phyloP scores from a whole-genome alignment of 2,797 vertebrate genomes.

The Trichosurus vulpecula region DNA sequence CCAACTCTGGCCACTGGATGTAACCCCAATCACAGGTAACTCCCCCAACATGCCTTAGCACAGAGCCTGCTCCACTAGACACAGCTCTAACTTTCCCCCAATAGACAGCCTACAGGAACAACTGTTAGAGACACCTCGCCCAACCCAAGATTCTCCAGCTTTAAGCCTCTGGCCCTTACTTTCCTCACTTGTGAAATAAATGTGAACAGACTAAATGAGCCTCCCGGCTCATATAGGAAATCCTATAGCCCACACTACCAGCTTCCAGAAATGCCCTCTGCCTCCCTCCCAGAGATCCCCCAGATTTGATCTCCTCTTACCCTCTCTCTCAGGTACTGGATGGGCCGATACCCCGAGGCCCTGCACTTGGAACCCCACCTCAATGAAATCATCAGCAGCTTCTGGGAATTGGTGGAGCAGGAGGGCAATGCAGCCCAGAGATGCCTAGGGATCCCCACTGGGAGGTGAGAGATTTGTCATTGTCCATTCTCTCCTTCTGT shows the following conservation, averaged over 20 bases:
- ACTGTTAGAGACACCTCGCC: conserved; percentile 9
- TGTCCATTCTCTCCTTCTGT: not conserved
- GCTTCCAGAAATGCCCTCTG: not conserved
- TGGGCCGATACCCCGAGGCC: conserved; percentile 87
- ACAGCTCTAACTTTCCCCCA: not conserved
- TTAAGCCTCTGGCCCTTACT: not conserved
- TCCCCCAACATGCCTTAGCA: not conserved
- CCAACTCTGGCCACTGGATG: not conserved
- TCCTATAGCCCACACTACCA: not conserved
- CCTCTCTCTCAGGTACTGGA: conserved; percentile 88
- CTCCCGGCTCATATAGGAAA: no score
- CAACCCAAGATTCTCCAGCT: not conserved
- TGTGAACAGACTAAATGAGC: not conserved
- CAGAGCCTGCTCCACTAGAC: conserved; percentile 8
- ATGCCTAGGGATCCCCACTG: conserved; percentile 85
- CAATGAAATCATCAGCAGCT: conserved; percentile 89
- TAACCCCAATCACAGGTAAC: not conserved
- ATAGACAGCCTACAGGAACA: not conserved
- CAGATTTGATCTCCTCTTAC: not conserved
- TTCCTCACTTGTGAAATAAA: not conserved
- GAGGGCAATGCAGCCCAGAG: conserved; percentile 84
- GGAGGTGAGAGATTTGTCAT: conserved; percentile 85
- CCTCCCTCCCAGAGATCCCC: not conserved
- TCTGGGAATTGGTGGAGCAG: conserved; percentile 88
- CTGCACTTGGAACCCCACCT: conserved; percentile 89